These are phyloP conservation scores for Cephalopterus ornatus DNA, from an alignment of 2,113 vertebrate genomes.

Conservation along the genomic window DNA sequence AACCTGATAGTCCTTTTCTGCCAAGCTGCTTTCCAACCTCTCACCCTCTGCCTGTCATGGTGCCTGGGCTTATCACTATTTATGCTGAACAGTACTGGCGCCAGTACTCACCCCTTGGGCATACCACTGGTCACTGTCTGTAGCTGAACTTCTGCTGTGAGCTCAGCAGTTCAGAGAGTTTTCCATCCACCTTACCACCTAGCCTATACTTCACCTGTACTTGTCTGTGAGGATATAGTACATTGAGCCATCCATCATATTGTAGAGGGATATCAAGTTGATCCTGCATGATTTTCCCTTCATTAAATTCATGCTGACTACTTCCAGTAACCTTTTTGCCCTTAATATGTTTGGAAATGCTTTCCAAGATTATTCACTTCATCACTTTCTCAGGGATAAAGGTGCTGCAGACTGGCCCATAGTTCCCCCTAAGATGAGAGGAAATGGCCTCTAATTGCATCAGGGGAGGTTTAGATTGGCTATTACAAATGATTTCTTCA, in stretches of 20 bases:
- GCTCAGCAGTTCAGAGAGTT: not conserved
- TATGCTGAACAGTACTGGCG: not conserved
- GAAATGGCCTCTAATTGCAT: not conserved
- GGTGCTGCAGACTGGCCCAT: not conserved
- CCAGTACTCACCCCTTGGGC: not conserved
- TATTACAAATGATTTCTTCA: not conserved
- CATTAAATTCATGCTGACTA: not conserved
- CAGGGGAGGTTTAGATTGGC: not conserved
- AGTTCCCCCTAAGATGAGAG: not conserved
- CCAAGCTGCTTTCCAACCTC: not conserved
- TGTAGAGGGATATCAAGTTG: not conserved
- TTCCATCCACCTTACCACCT: not conserved
- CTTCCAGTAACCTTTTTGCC: not conserved
- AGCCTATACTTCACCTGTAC: not conserved
- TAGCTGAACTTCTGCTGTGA: not conserved
- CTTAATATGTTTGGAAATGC: not conserved
- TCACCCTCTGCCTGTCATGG: not conserved
- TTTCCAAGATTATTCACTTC: not conserved
- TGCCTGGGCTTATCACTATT: not conserved
- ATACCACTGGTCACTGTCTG: not conserved
- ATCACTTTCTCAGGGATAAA: not conserved
- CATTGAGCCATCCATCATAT: not conserved
- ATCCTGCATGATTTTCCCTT: not conserved
- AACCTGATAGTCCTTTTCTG: not conserved
- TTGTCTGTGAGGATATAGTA: not conserved